Percentiles rank a stretch among this genome's conserved stretches.
phyloP scores from a whole-genome alignment of 1,140 invertebrate genomes.

The Chironomus tepperi region DNA sequence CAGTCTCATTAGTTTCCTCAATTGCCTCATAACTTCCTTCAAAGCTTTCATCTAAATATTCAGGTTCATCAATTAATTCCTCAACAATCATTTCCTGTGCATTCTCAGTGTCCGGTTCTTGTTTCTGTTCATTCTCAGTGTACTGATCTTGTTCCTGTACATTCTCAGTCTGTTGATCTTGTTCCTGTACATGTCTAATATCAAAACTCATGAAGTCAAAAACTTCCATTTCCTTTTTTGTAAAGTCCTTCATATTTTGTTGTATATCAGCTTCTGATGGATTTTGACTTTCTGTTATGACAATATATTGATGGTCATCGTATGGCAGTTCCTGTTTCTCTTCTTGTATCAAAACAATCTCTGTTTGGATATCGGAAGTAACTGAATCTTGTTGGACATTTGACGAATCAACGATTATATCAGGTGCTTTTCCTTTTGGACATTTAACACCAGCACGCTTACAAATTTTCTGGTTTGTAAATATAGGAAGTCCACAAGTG shows the following conservation, averaged over 20 bases:
- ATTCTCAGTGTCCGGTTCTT: not conserved
- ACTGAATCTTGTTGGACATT: not conserved
- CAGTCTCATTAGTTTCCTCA: slow-evolving; percentile 29
- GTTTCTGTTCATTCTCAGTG: not conserved
- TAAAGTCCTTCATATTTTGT: not conserved
- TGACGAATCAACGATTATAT: not conserved
- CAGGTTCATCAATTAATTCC: not conserved
- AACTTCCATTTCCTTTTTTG: slow-evolving; percentile 17
- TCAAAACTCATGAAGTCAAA: not conserved
- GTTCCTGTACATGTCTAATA: not conserved
- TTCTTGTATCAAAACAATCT: not conserved
- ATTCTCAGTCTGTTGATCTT: not conserved
- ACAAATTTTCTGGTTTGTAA: slow-evolving; percentile 27
- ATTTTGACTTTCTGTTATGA: not conserved
- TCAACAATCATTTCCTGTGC: not conserved
- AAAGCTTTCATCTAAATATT: not conserved
- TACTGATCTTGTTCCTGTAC: not conserved
- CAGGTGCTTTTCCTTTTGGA: slow-evolving; percentile 27
- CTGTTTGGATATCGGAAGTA: not conserved
- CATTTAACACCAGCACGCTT: slow-evolving; percentile 28
- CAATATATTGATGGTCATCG: not conserved
- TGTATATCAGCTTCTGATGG: not conserved
- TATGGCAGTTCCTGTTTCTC: not conserved
- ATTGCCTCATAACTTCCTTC: not conserved
- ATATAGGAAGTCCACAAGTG: slow-evolving; percentile 37